Evolutionary conservation across 1,140 invertebrate genomes (phyloP).

Genomic region (Dendrolimus kikuchii): DNA sequence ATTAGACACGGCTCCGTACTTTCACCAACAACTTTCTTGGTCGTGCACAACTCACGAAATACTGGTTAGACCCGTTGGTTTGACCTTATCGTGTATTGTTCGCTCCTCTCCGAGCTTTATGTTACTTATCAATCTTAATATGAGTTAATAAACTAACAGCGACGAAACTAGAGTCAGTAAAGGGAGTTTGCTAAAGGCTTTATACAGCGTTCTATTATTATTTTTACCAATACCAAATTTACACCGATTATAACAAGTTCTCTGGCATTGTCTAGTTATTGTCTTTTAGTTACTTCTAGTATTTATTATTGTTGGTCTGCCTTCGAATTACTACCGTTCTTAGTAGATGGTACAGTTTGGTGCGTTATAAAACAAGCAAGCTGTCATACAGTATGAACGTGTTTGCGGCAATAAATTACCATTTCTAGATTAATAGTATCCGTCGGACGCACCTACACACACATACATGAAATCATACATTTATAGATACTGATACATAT

Average conservation of each 20-base stretch:
- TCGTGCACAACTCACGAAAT: slow-evolving; percentile 33
- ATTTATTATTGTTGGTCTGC: too few relatives aligned
- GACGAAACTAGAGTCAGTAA: too few relatives aligned
- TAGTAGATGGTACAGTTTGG: slow-evolving; percentile 5
- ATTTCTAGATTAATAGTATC: slow-evolving; percentile 54
- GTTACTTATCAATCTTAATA: slow-evolving; percentile 27
- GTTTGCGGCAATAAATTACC: slow-evolving; percentile 41
- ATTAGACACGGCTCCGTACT: slow-evolving; percentile 51
- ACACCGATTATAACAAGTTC: too few relatives aligned
- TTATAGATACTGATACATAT: slow-evolving; percentile 23
- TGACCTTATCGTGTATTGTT: slow-evolving; percentile 47
- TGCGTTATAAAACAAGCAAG: slow-evolving; percentile 18
- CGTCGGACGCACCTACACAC: slow-evolving; percentile 39
- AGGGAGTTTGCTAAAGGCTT: too few relatives aligned
- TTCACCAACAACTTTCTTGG: slow-evolving; percentile 60
- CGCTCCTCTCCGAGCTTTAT: slow-evolving; percentile 26
- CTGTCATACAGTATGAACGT: slow-evolving; percentile 34
- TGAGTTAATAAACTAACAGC: slow-evolving; percentile 21
- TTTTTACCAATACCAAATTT: too few relatives aligned
- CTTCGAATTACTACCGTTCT: not conserved
- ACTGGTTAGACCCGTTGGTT: slow-evolving; percentile 42
- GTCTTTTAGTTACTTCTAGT: too few relatives aligned
- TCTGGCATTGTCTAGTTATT: too few relatives aligned
- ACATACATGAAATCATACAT: slow-evolving; percentile 52
- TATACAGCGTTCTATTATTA: too few relatives aligned